phyloP scores from a whole-genome alignment of 2,113 vertebrate genomes.

The Sus scrofa region DNA sequence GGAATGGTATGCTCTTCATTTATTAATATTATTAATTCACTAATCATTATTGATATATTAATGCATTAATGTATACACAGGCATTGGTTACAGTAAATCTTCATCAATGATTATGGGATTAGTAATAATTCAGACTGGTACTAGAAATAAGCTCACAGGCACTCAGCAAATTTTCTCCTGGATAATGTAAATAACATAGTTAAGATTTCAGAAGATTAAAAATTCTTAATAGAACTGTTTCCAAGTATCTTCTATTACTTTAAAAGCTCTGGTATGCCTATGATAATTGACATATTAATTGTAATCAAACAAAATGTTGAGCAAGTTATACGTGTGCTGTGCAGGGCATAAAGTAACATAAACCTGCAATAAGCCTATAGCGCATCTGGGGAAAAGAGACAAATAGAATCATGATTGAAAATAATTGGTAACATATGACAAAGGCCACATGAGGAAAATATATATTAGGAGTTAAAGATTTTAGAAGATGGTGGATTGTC shows the following conservation, averaged over 20 bases:
- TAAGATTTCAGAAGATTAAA: constrained; percentile 22
- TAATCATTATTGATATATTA: background rate
- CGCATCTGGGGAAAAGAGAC: background rate
- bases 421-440: background rate
- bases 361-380: background rate
- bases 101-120: constrained; percentile 32
- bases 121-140: background rate
- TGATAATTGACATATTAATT: background rate
- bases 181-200: background rate
- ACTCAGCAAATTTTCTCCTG: constrained; percentile 44
- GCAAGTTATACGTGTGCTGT: background rate
- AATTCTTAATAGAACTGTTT: background rate
- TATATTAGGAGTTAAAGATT: background rate
- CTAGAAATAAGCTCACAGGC: constrained; percentile 1
- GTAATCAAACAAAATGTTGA: background rate
- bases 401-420: background rate
- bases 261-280: background rate
- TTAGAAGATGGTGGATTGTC: background rate
- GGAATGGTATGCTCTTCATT: background rate
- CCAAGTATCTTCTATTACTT: background rate
- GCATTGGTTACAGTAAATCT: constrained; percentile 10
- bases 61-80: background rate
- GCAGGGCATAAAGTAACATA: too few species aligned
- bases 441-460: background rate
- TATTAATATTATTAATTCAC: background rate